Conservation (phyloP, 2,113 vertebrate species). For the Grammomys surdaster region DNA sequence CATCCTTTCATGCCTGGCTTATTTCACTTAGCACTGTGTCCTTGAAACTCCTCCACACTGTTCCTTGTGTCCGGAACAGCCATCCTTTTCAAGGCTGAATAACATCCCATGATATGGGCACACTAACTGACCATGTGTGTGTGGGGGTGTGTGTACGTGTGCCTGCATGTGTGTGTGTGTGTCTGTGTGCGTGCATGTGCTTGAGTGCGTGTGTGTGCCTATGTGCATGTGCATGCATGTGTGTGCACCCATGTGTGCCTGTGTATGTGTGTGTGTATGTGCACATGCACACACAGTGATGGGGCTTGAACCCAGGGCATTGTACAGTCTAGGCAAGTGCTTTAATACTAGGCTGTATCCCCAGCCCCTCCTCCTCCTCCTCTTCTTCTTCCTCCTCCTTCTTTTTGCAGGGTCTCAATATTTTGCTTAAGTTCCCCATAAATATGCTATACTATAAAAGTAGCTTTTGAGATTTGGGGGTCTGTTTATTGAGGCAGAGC, state of each 20-base stretch:
- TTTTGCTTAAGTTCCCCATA: background rate
- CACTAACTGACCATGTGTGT: background rate
- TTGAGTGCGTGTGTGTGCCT: too few relatives aligned
- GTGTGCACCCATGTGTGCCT: too few relatives aligned
- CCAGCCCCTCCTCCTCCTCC: fast-evolving
- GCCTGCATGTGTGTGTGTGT: background rate
- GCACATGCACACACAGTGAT: background rate
- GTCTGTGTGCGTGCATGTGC: background rate
- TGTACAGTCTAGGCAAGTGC: background rate
- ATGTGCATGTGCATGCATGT: too few relatives aligned
- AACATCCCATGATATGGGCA: fast-evolving
- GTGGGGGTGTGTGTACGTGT: background rate
- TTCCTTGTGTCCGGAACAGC: background rate
- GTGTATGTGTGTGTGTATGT: too few relatives aligned
- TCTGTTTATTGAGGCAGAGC: background rate
- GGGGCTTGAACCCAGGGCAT: background rate
- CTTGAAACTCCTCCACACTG: background rate
- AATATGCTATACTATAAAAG: background rate
- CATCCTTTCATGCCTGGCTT: background rate
- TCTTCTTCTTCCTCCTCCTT: too few relatives aligned
- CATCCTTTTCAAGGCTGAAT: too few relatives aligned
- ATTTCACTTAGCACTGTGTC: background rate
- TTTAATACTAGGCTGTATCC: background rate
- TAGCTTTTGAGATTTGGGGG: background rate
- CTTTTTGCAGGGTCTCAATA: background rate